phyloP scores from a whole-genome alignment of 2,113 vertebrate species.

The Vimba vimba region DNA sequence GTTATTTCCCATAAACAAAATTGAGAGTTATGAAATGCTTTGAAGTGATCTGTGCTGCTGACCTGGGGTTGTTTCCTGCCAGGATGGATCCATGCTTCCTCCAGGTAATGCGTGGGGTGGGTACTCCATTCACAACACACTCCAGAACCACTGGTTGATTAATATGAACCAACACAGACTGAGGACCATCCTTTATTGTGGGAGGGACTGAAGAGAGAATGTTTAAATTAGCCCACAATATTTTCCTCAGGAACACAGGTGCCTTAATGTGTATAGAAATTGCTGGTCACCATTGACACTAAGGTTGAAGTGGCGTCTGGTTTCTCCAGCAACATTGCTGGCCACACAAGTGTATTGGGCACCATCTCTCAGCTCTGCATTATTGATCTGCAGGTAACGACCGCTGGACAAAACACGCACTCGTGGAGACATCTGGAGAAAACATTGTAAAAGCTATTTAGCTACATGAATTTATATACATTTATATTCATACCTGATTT shows the following conservation, averaged over 20 bases:
- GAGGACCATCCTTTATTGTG: conserved; percentile 78
- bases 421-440: conserved; percentile 82
- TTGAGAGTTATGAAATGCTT: neutral
- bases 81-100: conserved; percentile 90
- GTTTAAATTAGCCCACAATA: conserved; percentile 8
- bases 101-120: conserved; percentile 88
- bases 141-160: conserved; percentile 80
- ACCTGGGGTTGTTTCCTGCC: conserved; percentile 76
- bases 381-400: conserved; percentile 94
- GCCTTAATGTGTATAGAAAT: neutral
- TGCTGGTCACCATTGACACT: conserved; percentile 83
- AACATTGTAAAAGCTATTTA: neutral
- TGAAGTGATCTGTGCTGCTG: neutral
- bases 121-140: conserved; percentile 85
- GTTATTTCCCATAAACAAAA: neutral
- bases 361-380: conserved; percentile 82
- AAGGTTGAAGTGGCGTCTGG: conserved; percentile 85
- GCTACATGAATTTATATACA: neutral
- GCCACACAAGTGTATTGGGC: conserved; percentile 91
- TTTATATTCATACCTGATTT: no score
- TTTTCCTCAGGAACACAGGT: neutral
- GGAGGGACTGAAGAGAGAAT: conserved; percentile 81
- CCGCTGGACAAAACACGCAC: conserved; percentile 87
- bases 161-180: conserved; percentile 72
- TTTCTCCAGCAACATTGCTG: conserved; percentile 90